These are phyloP conservation scores for Aegithalos caudatus DNA, from an alignment of 2,113 vertebrate species.

Conservation along the genomic window DNA sequence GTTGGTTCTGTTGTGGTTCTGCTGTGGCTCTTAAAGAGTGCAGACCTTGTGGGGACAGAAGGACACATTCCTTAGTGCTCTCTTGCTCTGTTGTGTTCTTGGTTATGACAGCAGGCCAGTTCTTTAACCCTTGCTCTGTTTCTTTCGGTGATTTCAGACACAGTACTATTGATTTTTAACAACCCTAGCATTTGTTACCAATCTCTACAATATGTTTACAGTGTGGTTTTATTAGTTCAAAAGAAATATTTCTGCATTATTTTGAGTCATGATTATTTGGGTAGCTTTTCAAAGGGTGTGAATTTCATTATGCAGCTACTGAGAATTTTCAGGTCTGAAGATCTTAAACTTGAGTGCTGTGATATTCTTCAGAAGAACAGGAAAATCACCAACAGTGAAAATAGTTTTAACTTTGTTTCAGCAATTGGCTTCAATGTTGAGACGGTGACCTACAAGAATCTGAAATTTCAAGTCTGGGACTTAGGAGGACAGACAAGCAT, in stretches of 20 bases:
- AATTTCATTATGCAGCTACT: not conserved
- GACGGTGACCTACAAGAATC: conserved; percentile 95
- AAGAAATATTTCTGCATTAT: not conserved
- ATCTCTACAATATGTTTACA: not conserved
- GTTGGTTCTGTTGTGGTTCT: not conserved
- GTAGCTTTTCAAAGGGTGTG: not conserved
- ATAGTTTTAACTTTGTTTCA: conserved; percentile 62
- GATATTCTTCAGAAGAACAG: not conserved
- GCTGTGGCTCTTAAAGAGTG: not conserved
- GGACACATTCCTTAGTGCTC: not conserved
- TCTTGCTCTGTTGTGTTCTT: not conserved
- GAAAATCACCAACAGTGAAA: not conserved
- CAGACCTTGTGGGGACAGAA: not conserved
- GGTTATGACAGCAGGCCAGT: not conserved
- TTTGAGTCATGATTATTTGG: not conserved
- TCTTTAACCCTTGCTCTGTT: not conserved
- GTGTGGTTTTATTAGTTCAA: not conserved
- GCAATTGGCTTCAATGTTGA: conserved; percentile 99
- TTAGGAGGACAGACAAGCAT: conserved; percentile 98
- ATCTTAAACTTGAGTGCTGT: not conserved
- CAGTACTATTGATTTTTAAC: not conserved
- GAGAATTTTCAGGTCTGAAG: not conserved
- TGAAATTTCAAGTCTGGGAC: conserved; percentile 99
- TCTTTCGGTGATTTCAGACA: not conserved
- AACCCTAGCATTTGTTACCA: not conserved